Percentiles rank a stretch among this genome's conserved stretches.
These are phyloP conservation scores for Chesias legatella DNA, from an alignment of 2,888 invertebrate species.

Conservation along the genomic window DNA sequence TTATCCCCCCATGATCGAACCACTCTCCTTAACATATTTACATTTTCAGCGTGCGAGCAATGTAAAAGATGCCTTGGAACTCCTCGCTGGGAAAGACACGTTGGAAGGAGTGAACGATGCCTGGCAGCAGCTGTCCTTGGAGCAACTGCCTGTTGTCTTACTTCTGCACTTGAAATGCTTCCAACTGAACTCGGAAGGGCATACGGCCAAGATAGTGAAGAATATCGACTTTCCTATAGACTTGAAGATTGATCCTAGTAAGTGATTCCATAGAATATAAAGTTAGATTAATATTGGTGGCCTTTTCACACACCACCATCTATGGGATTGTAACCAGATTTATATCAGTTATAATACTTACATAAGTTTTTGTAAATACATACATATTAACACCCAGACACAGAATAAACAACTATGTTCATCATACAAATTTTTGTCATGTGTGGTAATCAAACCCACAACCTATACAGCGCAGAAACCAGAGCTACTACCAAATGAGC, in stretches of 20 bases:
- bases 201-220: slow-evolving; percentile 95
- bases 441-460: too few species aligned
- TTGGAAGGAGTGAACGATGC: slow-evolving; percentile 94
- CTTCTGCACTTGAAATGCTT: slow-evolving; percentile 97
- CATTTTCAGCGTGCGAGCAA: slow-evolving; percentile 86
- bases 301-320: too few species aligned
- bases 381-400: too few species aligned
- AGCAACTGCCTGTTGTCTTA: slow-evolving; percentile 93
- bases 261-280: too few species aligned
- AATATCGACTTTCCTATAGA: slow-evolving; percentile 94
- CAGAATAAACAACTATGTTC: too few species aligned
- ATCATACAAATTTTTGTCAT: too few species aligned
- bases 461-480: too few species aligned
- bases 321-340: too few species aligned
- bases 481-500: too few species aligned
- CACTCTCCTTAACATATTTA: not conserved
- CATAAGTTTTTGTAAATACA: too few species aligned
- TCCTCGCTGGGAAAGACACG: slow-evolving; percentile 90
- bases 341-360: too few species aligned
- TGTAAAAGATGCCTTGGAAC: slow-evolving; percentile 93
- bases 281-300: too few species aligned
- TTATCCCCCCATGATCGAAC: not conserved
- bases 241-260: slow-evolving; percentile 93
- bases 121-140: slow-evolving; percentile 93
- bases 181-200: slow-evolving; percentile 92